Conservation (phyloP, 1,140 invertebrate species). For the Drosophila miranda region DNA sequence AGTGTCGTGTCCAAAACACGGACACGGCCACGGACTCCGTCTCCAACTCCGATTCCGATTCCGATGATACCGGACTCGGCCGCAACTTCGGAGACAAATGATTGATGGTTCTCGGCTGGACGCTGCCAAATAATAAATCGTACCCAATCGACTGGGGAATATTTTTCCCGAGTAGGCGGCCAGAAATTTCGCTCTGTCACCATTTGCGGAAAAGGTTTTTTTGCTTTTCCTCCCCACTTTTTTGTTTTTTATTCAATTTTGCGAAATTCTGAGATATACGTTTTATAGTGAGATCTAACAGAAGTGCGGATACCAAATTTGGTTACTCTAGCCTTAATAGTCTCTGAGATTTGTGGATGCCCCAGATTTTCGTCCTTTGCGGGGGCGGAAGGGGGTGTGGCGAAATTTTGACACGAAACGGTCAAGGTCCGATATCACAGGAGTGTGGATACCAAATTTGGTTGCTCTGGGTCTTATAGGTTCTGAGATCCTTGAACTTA, state of each 20-base stretch:
- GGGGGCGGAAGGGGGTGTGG: no score
- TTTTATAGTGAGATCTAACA: no score
- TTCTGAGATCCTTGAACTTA: no score
- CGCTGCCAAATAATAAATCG: constrained; percentile 46
- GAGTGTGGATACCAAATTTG: no score
- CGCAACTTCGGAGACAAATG: constrained; percentile 24
- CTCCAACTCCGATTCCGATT: constrained; percentile 31
- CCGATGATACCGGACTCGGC: constrained; percentile 25
- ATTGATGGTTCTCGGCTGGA: constrained; percentile 60
- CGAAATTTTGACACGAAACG: no score
- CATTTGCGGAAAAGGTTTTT: constrained; percentile 53
- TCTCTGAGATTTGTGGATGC: no score
- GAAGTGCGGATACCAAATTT: no score
- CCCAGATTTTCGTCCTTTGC: no score
- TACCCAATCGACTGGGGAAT: constrained; percentile 42
- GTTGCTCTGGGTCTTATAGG: no score
- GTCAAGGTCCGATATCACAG: no score
- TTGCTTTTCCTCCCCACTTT: neutral
- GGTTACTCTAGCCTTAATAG: no score
- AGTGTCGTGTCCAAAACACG: constrained; percentile 60
- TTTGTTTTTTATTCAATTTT: constrained; percentile 53
- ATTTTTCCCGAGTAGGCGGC: constrained; percentile 42
- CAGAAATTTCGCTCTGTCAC: constrained; percentile 56
- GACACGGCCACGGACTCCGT: constrained; percentile 31
- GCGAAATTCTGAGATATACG: no score